These are phyloP conservation scores for Petrosia ficiformis DNA, from an alignment of 37 sponge, comb jelly and placozoan genomes.

Conservation along the genomic window DNA sequence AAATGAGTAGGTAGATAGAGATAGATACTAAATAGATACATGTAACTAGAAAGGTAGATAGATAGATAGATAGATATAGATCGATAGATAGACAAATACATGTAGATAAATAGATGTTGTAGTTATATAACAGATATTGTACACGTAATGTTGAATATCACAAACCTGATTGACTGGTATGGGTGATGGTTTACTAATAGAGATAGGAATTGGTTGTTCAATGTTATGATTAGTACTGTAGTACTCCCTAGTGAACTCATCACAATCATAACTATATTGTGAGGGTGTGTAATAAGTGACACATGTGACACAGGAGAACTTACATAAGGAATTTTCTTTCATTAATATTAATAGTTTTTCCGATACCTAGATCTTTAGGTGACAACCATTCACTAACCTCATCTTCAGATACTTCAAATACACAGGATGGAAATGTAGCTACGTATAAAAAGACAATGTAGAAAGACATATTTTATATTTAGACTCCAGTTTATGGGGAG, in stretches of 20 bases:
- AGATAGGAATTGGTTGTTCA: slow-evolving; percentile 58
- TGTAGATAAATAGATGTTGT: too few species aligned
- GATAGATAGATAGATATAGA: too few species aligned
- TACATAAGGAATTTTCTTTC: slow-evolving; percentile 89
- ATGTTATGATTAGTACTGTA: slow-evolving; percentile 68
- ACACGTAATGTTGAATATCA: too few species aligned
- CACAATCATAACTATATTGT: slow-evolving; percentile 82
- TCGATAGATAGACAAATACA: too few species aligned
- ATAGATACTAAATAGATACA: too few species aligned
- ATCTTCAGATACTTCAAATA: slow-evolving; percentile 85
- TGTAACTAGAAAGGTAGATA: too few species aligned
- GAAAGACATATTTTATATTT: too few species aligned
- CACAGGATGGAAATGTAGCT: slow-evolving; percentile 81
- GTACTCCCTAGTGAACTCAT: slow-evolving; percentile 86
- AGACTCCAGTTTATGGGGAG: too few species aligned
- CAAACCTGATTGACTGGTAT: slow-evolving; percentile 42
- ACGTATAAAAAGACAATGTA: neutral
- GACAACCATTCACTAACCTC: slow-evolving; percentile 93
- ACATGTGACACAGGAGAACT: neutral
- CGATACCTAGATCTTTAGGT: slow-evolving; percentile 85
- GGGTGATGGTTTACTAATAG: slow-evolving; percentile 18
- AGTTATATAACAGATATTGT: too few species aligned
- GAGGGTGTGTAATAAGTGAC: neutral
- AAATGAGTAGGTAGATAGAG: too few species aligned
- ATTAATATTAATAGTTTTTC: slow-evolving; percentile 82